Conservation (phyloP, 2,888 invertebrate genomes). For the Bombylius discolor region DNA sequence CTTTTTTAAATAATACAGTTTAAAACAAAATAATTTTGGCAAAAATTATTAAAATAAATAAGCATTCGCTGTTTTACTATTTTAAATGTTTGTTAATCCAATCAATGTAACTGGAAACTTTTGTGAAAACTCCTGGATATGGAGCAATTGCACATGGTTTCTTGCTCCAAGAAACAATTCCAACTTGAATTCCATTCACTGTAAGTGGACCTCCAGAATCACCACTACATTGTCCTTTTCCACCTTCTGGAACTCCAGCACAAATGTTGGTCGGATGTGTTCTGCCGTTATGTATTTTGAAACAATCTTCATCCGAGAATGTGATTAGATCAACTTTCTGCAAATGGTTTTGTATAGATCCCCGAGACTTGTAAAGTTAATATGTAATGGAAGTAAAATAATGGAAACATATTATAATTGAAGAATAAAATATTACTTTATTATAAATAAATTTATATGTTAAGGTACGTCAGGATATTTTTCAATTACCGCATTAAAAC, state of each 20-base stretch:
- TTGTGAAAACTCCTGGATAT: slow-evolving; percentile 37
- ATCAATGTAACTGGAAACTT: slow-evolving; percentile 31
- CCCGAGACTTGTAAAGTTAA: slow-evolving; percentile 24
- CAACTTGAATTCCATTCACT: slow-evolving; percentile 29
- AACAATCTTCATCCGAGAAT: slow-evolving; percentile 32
- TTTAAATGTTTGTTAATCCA: slow-evolving; percentile 28
- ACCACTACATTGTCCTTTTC: slow-evolving; percentile 38
- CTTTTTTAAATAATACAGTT: too few relatives aligned
- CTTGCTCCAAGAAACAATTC: slow-evolving; percentile 38
- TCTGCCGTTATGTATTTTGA: slow-evolving; percentile 21
- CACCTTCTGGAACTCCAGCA: slow-evolving; percentile 36
- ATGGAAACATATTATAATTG: too few relatives aligned
- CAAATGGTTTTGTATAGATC: slow-evolving; percentile 25
- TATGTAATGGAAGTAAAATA: slow-evolving; percentile 7
- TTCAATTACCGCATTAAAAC: slow-evolving; percentile 8
- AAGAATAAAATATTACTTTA: too few relatives aligned
- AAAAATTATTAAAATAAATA: too few relatives aligned
- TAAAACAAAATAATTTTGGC: too few relatives aligned
- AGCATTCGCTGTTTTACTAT: too few relatives aligned
- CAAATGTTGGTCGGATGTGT: slow-evolving; percentile 34
- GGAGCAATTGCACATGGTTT: slow-evolving; percentile 36
- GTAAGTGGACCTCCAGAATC: slow-evolving; percentile 38
- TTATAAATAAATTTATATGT: neutral
- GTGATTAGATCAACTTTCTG: slow-evolving; percentile 33
- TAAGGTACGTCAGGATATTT: too few relatives aligned